phyloP scores from a whole-genome alignment of 2,797 vertebrate species.

The Sus cebifrons region DNA sequence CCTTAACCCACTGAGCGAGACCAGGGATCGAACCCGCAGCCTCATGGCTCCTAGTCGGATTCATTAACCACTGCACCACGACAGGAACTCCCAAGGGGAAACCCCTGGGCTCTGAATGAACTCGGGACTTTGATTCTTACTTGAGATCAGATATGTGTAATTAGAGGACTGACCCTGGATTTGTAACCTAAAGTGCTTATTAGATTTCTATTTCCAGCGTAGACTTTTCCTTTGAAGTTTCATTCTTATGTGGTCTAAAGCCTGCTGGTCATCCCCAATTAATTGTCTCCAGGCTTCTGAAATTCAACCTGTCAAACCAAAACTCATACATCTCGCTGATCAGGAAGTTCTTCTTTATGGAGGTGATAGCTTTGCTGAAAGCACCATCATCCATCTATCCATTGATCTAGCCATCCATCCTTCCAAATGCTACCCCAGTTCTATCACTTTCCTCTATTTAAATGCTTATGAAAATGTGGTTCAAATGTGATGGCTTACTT shows the following conservation, averaged over 20 bases:
- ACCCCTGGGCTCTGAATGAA: not conserved
- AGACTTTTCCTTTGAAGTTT: slow-evolving; percentile 44
- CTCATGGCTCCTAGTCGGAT: too few species aligned
- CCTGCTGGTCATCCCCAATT: not conserved
- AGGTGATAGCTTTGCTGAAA: not conserved
- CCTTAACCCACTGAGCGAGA: too few species aligned
- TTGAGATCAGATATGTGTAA: not conserved
- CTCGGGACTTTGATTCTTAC: not conserved
- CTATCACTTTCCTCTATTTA: slow-evolving; percentile 38
- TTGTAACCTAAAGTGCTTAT: not conserved
- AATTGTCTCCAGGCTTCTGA: not conserved
- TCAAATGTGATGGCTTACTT: not conserved
- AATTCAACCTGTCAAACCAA: not conserved
- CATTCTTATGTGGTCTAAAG: not conserved
- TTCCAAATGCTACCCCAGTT: not conserved
- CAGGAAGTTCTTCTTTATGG: not conserved
- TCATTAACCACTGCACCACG: too few species aligned
- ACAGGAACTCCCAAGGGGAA: not conserved
- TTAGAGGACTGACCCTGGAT: not conserved
- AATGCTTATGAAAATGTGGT: not conserved
- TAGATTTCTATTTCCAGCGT: not conserved
- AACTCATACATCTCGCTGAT: not conserved
- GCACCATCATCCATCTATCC: not conserved
- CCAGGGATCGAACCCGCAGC: too few species aligned
- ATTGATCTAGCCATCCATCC: not conserved